phyloP scores from a whole-genome alignment of 2,797 vertebrate species.

The Artibeus jamaicensis region DNA sequence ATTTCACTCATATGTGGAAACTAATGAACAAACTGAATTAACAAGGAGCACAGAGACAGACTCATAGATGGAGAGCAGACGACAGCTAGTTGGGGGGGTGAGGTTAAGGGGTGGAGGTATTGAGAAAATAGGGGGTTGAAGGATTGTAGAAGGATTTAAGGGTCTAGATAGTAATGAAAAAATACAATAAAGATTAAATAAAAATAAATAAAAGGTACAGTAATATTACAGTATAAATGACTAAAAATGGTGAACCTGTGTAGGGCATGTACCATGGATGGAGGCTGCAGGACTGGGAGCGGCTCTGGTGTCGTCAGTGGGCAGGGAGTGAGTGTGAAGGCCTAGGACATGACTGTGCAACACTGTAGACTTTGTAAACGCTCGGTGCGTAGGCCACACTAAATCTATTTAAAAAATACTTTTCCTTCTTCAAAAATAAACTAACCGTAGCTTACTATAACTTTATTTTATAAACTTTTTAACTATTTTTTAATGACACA shows the following conservation, averaged over 20 bases:
- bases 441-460: neutral
- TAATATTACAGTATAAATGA: too few relatives aligned
- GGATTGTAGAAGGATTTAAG: too few relatives aligned
- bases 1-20: too few relatives aligned
- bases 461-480: neutral
- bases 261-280: neutral
- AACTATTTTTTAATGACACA: neutral
- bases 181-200: too few relatives aligned
- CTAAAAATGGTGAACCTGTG: neutral
- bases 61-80: too few relatives aligned
- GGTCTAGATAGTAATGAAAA: too few relatives aligned
- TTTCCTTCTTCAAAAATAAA: neutral
- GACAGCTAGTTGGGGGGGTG: too few relatives aligned
- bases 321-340: neutral
- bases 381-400: neutral
- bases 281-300: neutral
- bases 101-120: too few relatives aligned
- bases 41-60: too few relatives aligned
- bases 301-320: neutral
- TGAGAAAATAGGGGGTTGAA: too few relatives aligned
- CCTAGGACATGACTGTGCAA: neutral
- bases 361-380: neutral
- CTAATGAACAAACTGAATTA: too few relatives aligned
- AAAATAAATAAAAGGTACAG: too few relatives aligned
- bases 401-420: neutral